Percentiles rank a stretch among this genome's conserved stretches.
Evolutionary conservation across 2,888 invertebrate species (phyloP).

Genomic region (Latrodectus hesperus): DNA sequence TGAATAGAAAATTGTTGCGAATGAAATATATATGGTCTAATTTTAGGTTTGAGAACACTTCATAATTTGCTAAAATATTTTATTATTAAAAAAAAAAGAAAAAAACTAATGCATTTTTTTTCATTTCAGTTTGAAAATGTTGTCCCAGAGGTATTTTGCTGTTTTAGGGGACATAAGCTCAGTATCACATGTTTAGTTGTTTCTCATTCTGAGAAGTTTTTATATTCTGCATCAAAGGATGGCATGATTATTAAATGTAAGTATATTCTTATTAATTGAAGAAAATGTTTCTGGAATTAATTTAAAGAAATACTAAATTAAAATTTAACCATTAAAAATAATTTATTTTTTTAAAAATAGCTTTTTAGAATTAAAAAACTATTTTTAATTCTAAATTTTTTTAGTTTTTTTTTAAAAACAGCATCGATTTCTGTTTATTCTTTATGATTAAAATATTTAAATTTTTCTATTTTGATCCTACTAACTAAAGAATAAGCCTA

Average conservation of each 20-base stretch:
- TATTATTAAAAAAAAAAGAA: no score
- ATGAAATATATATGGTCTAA: no score
- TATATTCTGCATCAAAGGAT: conserved; percentile 92
- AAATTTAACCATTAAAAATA: no score
- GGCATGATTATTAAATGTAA: conserved; percentile 89
- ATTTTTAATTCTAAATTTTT: background rate
- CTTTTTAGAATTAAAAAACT: no score
- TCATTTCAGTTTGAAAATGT: conserved; percentile 72
- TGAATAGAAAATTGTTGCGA: no score
- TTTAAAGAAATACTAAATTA: background rate
- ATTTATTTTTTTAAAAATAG: no score
- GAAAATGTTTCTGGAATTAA: background rate
- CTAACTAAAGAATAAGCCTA: background rate
- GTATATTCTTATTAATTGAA: conserved; percentile 70
- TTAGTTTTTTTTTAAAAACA: background rate
- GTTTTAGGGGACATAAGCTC: conserved; percentile 84
- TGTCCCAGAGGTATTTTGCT: conserved; percentile 73
- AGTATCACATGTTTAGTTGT: conserved; percentile 88
- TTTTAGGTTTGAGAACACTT: no score
- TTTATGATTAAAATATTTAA: background rate
- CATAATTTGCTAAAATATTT: no score
- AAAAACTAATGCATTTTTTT: background rate
- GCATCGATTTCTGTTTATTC: background rate
- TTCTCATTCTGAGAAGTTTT: conserved; percentile 82
- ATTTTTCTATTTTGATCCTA: background rate